Percentiles rank a stretch among this genome's conserved stretches.
phyloP scores from a whole-genome alignment of 1,140 invertebrate species.

The Bemisia tabaci region DNA sequence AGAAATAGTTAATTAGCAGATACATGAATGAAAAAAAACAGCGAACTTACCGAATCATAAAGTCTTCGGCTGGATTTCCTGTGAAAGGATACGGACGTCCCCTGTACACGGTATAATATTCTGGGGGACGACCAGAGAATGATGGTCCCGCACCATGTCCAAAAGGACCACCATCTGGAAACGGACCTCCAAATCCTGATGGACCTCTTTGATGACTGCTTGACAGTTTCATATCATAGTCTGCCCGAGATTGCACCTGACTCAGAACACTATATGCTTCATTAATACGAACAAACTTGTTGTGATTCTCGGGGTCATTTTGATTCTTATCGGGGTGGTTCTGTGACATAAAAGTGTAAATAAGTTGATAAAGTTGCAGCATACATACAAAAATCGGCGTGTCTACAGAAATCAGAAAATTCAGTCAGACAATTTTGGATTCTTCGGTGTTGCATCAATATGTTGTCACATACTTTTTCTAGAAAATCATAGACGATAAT shows the following conservation, averaged over 20 bases:
- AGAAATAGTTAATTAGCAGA: no score
- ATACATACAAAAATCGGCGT: no score
- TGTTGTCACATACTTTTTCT: no score
- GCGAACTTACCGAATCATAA: neutral
- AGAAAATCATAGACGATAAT: no score
- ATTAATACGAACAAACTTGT: slow-evolving; percentile 36
- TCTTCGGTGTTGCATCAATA: no score
- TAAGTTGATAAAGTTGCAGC: no score
- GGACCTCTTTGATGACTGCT: no score
- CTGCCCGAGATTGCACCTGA: slow-evolving; percentile 26
- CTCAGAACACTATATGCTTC: slow-evolving; percentile 37
- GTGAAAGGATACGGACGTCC: neutral
- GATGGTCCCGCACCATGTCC: neutral
- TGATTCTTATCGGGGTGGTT: slow-evolving; percentile 35
- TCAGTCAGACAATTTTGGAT: no score
- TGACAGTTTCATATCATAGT: slow-evolving; percentile 25
- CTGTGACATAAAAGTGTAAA: slow-evolving; percentile 25
- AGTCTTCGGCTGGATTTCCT: neutral
- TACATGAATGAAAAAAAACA: neutral
- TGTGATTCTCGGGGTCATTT: slow-evolving; percentile 27
- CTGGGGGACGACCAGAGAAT: neutral
- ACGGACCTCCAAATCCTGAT: no score
- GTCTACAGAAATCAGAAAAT: no score
- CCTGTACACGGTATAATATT: neutral
- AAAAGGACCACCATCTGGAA: no score